phyloP scores from a whole-genome alignment of 2,797 vertebrate species.

The Oryzias sinensis region DNA sequence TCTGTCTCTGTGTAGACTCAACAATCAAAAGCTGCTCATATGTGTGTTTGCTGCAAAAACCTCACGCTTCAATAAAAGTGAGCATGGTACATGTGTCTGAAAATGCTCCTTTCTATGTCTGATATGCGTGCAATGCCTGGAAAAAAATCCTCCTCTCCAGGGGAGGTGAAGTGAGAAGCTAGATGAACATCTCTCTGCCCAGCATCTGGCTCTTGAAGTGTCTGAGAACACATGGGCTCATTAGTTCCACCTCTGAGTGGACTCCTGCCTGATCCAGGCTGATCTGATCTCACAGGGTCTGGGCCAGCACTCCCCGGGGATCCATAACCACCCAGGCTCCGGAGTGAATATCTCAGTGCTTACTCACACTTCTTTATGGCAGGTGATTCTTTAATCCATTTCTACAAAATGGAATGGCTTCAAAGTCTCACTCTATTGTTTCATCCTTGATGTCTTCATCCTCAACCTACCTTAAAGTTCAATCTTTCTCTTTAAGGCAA shows the following conservation, averaged over 20 bases:
- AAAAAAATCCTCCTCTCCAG: constrained; percentile 45
- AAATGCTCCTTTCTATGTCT: constrained; percentile 32
- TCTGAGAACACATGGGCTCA: constrained; percentile 76
- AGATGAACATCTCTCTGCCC: constrained; percentile 73
- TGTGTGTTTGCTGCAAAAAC: constrained; percentile 46
- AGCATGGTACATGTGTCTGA: constrained; percentile 45
- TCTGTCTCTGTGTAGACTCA: constrained; percentile 54
- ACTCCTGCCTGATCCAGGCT: constrained; percentile 62
- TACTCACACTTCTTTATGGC: constrained; percentile 71
- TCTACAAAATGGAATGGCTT: constrained; percentile 56
- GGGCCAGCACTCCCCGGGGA: constrained; percentile 67
- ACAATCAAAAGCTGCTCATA: constrained; percentile 49
- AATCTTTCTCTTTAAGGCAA: constrained; percentile 39
- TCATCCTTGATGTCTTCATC: constrained; percentile 51
- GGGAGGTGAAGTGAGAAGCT: constrained; percentile 71
- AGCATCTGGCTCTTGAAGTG: constrained; percentile 79
- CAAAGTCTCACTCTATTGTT: constrained; percentile 56
- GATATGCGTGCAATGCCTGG: constrained; percentile 54
- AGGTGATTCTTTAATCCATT: constrained; percentile 71
- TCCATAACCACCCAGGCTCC: constrained; percentile 75
- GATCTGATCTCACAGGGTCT: constrained; percentile 76
- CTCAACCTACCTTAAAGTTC: constrained; percentile 47
- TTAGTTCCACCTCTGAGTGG: constrained; percentile 76
- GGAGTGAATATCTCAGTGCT: constrained; percentile 75
- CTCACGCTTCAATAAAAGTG: constrained; percentile 37